phyloP scores from a whole-genome alignment of 2,113 vertebrate species.

The Pluvianellus socialis region DNA sequence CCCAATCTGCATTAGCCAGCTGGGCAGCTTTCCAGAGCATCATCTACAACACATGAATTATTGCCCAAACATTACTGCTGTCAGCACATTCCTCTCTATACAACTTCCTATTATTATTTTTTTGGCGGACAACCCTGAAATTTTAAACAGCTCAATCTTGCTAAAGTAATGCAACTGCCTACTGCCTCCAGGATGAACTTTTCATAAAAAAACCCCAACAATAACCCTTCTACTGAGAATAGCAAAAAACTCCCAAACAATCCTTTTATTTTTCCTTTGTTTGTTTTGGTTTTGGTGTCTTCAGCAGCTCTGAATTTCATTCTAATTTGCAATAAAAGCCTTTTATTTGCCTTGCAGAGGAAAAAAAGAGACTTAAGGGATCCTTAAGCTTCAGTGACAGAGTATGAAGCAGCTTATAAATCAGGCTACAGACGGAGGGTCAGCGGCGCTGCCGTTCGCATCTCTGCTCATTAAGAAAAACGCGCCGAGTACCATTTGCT shows the following conservation, averaged over 20 bases:
- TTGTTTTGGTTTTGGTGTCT: background rate
- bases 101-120: constrained; percentile 71
- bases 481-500: background rate
- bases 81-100: constrained; percentile 73
- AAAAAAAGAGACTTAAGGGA: background rate
- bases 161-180: constrained; percentile 49
- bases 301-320: background rate
- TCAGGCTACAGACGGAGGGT: background rate
- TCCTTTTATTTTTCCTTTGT: background rate
- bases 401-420: background rate
- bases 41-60: constrained; percentile 68
- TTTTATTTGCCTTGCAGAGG: background rate
- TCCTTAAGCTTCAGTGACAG: background rate
- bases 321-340: background rate
- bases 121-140: constrained; percentile 69
- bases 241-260: background rate
- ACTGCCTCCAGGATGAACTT: constrained; percentile 63
- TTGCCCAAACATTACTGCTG: constrained; percentile 65
- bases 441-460: background rate
- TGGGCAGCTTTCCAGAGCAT: constrained; percentile 70
- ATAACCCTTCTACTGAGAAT: background rate
- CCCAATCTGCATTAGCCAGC: constrained; percentile 55
- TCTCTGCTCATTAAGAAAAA: background rate
- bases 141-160: constrained; percentile 73
- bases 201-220: constrained; percentile 26